phyloP scores from a whole-genome alignment of 2,113 vertebrate genomes.

The Carollia perspicillata region DNA sequence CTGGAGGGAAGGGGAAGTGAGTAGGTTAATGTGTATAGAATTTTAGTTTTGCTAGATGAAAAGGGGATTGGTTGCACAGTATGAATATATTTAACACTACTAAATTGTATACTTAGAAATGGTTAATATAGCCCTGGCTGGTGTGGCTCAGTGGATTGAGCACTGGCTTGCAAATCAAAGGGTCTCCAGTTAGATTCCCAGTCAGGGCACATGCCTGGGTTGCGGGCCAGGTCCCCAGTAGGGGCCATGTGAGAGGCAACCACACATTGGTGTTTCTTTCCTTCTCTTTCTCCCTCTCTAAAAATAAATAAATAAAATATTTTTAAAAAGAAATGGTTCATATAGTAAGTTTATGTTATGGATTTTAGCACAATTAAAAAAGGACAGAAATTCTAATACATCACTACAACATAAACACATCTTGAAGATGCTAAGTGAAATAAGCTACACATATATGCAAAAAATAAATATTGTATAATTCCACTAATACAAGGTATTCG shows the following conservation, averaged over 20 bases:
- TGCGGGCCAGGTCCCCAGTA: too few relatives aligned
- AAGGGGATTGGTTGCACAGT: neutral
- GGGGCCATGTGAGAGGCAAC: too few relatives aligned
- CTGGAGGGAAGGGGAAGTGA: neutral
- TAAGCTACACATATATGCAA: neutral
- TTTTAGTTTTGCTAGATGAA: neutral
- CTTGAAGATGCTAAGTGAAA: neutral
- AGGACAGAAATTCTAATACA: neutral
- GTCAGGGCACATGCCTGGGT: too few relatives aligned
- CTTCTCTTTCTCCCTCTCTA: too few relatives aligned
- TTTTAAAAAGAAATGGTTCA: neutral
- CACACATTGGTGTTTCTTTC: too few relatives aligned
- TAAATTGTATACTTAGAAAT: neutral
- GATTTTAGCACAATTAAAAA: neutral
- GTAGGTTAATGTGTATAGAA: neutral
- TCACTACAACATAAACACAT: neutral
- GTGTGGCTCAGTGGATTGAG: too few relatives aligned
- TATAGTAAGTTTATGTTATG: neutral
- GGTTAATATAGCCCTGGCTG: neutral
- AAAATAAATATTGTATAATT: neutral
- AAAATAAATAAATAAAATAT: too few relatives aligned
- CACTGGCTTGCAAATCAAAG: too few relatives aligned
- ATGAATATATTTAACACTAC: neutral
- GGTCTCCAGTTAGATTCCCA: too few relatives aligned
- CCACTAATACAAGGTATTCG: neutral